phyloP scores from a whole-genome alignment of 2,113 vertebrate genomes.

The Daboia siamensis region DNA sequence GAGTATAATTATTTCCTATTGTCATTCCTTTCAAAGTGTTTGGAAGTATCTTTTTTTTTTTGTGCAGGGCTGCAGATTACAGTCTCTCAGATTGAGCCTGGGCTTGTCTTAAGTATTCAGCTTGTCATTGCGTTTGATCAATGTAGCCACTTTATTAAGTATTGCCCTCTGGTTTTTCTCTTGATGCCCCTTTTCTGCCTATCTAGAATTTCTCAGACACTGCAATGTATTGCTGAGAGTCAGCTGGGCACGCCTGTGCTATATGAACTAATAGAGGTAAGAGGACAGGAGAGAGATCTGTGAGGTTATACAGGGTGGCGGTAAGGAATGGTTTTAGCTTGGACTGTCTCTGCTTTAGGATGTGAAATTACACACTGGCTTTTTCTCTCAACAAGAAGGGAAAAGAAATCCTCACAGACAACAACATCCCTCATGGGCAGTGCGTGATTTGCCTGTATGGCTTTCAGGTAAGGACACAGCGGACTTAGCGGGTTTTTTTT shows the following conservation, averaged over 20 bases:
- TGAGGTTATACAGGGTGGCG: background rate
- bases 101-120: background rate
- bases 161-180: background rate
- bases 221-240: slow-evolving; percentile 63
- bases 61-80: background rate
- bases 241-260: slow-evolving; percentile 72
- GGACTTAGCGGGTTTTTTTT: background rate
- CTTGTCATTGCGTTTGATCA: background rate
- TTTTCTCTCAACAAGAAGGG: slow-evolving; percentile 78
- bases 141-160: background rate
- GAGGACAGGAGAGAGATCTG: background rate
- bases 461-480: slow-evolving; percentile 79
- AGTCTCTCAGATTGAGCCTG: background rate
- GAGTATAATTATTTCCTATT: background rate
- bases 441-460: slow-evolving; percentile 94
- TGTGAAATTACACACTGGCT: background rate
- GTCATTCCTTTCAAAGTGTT: background rate
- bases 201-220: slow-evolving; percentile 69
- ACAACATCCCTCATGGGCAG: slow-evolving; percentile 93
- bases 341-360: background rate
- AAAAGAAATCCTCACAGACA: slow-evolving; percentile 95
- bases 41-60: background rate
- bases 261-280: slow-evolving; percentile 80
- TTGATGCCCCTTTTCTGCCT: slow-evolving; percentile 30
- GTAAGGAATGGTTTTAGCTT: background rate